Percentiles rank a stretch among this genome's conserved stretches.
Conservation (phyloP, 2,888 invertebrate species). For the Malthinus seriepunctatus region DNA sequence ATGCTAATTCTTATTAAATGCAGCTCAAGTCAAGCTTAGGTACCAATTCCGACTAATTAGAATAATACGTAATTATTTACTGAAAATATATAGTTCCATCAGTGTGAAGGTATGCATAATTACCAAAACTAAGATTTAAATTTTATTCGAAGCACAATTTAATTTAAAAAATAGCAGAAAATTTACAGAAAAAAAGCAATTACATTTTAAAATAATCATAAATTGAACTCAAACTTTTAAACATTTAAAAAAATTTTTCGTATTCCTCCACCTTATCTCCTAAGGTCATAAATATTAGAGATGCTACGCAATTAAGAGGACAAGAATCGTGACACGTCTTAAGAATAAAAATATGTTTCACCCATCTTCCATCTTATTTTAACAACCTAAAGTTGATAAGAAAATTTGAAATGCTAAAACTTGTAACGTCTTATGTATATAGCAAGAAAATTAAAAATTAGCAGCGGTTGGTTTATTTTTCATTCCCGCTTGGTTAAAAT, state of each 20-base stretch:
- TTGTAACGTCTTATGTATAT: constrained; percentile 10
- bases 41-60: too few relatives aligned
- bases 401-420: constrained; percentile 7
- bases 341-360: constrained; percentile 23
- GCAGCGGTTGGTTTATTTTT: constrained; percentile 47
- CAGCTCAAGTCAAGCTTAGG: too few relatives aligned
- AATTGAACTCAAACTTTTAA: constrained; percentile 23
- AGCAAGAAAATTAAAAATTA: constrained; percentile 42
- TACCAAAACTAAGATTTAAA: too few relatives aligned
- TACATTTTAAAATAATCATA: constrained; percentile 18
- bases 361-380: constrained; percentile 15
- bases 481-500: constrained; percentile 48
- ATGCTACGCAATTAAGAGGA: constrained; percentile 32
- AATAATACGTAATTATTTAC: too few relatives aligned
- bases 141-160: too few relatives aligned
- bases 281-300: constrained; percentile 32
- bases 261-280: constrained; percentile 27
- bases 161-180: not conserved
- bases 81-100: too few relatives aligned
- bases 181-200: not conserved
- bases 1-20: too few relatives aligned
- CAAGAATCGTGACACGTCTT: constrained; percentile 27
- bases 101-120: too few relatives aligned
- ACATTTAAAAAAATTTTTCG: constrained; percentile 23
- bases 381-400: not conserved